A percentile compares a stretch with the other conserved stretches of the same genome.
phyloP scores from a whole-genome alignment of 1,140 invertebrate genomes.

The Apis mellifera region DNA sequence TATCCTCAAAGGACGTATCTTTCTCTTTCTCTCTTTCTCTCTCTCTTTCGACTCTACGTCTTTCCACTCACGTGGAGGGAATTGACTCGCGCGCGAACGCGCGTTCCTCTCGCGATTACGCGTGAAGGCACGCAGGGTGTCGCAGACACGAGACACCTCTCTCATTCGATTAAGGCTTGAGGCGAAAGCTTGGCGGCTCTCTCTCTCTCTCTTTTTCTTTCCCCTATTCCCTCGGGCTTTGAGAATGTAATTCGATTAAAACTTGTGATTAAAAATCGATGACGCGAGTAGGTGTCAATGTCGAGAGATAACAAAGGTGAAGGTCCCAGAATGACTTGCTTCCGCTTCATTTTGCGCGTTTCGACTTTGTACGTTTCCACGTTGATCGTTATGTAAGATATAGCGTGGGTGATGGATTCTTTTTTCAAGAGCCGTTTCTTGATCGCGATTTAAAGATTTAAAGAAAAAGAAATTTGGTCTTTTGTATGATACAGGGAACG shows the following conservation, averaged over 20 bases:
- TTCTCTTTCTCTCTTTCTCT: not conserved
- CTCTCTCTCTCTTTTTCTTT: too few relatives aligned
- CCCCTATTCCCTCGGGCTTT: not conserved
- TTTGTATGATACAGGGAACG: not conserved
- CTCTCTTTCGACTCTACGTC: not conserved
- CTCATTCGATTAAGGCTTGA: constrained; percentile 64
- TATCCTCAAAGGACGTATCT: constrained; percentile 64
- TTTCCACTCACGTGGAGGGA: not conserved
- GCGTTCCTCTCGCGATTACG: constrained; percentile 57
- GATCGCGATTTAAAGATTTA: not conserved
- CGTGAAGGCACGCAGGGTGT: constrained; percentile 28
- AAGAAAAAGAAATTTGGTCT: not conserved
- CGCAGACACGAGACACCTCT: constrained; percentile 46
- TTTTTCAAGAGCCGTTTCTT: not conserved
- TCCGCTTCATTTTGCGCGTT: constrained; percentile 37
- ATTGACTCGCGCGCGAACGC: constrained; percentile 31
- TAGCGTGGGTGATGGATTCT: not conserved
- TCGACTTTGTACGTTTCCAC: not conserved
- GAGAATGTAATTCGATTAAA: constrained; percentile 65
- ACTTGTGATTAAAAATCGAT: constrained; percentile 43
- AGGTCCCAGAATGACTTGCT: constrained; percentile 25
- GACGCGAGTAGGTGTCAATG: constrained; percentile 59
- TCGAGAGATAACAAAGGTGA: constrained; percentile 19
- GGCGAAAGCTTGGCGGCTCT: constrained; percentile 58
- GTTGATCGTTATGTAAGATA: not conserved